Percentiles rank a stretch among this genome's conserved stretches.
These are phyloP conservation scores for Lamprologus speciosus DNA, from an alignment of 2,113 vertebrate species.

Conservation along the genomic window DNA sequence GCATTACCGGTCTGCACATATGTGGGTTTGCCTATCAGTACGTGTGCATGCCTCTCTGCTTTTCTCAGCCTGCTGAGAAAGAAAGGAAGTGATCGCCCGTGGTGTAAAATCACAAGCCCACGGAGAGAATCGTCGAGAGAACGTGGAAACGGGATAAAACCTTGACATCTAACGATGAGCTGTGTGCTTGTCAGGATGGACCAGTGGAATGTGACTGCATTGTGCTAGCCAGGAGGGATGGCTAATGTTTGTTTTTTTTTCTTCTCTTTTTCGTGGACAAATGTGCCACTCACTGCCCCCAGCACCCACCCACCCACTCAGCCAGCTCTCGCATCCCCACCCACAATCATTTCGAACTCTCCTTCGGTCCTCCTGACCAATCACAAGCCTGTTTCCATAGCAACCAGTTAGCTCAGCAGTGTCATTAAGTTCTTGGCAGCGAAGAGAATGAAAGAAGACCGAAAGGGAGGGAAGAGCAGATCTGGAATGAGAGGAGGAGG, in stretches of 20 bases:
- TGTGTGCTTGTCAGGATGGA: background rate
- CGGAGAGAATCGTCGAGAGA: background rate
- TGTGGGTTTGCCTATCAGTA: background rate
- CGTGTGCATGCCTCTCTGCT: background rate
- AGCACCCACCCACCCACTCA: background rate
- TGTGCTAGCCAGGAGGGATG: background rate
- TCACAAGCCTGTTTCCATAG: slow-evolving; percentile 61
- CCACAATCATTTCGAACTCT: slow-evolving; percentile 43
- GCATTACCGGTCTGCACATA: background rate
- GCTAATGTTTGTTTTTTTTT: background rate
- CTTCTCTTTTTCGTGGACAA: background rate
- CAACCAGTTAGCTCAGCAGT: slow-evolving; percentile 59
- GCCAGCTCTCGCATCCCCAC: slow-evolving; percentile 10
- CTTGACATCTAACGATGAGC: background rate
- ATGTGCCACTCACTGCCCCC: slow-evolving; percentile 8
- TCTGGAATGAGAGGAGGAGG: background rate
- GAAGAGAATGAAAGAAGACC: slow-evolving; percentile 50
- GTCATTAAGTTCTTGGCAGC: slow-evolving; percentile 68
- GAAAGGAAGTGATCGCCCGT: background rate
- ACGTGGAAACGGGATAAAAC: background rate
- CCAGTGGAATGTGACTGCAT: slow-evolving; percentile 20
- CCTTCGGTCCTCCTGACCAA: slow-evolving; percentile 56
- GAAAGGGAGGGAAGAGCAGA: slow-evolving; percentile 21
- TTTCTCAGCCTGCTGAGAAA: background rate
- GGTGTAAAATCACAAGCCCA: background rate